A percentile compares a stretch with the other conserved stretches of the same genome.
These are phyloP conservation scores for Cerceris rybyensis DNA, from an alignment of 2,888 invertebrate species.

Conservation along the genomic window DNA sequence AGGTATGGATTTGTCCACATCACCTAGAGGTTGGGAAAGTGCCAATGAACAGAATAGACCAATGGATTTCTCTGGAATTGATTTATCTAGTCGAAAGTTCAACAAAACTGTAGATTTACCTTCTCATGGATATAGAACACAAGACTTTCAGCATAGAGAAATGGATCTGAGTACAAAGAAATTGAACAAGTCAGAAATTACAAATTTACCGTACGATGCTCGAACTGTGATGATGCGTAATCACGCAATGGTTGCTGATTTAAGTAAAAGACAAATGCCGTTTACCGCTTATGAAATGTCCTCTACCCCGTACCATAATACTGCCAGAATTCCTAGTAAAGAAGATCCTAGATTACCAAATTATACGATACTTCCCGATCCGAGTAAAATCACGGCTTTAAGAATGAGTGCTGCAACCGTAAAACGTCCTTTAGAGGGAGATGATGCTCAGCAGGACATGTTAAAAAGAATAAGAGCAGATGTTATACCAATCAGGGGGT, in stretches of 20 bases:
- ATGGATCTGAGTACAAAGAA: constrained; percentile 80
- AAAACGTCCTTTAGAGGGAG: constrained; percentile 73
- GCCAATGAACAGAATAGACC: constrained; percentile 71
- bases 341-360: constrained; percentile 78
- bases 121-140: constrained; percentile 65
- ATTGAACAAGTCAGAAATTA: constrained; percentile 68
- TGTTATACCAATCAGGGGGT: constrained; percentile 70
- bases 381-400: constrained; percentile 76
- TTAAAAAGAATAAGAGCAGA: constrained; percentile 76
- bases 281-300: constrained; percentile 74
- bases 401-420: constrained; percentile 69
- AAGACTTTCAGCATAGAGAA: constrained; percentile 77
- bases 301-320: constrained; percentile 69
- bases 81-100: constrained; percentile 78
- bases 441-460: constrained; percentile 69
- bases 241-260: constrained; percentile 77
- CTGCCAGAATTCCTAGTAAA: constrained; percentile 66
- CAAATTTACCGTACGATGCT: constrained; percentile 73
- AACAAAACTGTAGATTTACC: constrained; percentile 67
- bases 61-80: constrained; percentile 78
- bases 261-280: constrained; percentile 77
- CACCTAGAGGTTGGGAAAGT: constrained; percentile 75
- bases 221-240: constrained; percentile 76
- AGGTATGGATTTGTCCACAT: constrained; percentile 77
- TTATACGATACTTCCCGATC: constrained; percentile 78